Base-by-base conservation (phyloP, 1,140 invertebrate genomes). In the Diploscapter pachys region DNA sequence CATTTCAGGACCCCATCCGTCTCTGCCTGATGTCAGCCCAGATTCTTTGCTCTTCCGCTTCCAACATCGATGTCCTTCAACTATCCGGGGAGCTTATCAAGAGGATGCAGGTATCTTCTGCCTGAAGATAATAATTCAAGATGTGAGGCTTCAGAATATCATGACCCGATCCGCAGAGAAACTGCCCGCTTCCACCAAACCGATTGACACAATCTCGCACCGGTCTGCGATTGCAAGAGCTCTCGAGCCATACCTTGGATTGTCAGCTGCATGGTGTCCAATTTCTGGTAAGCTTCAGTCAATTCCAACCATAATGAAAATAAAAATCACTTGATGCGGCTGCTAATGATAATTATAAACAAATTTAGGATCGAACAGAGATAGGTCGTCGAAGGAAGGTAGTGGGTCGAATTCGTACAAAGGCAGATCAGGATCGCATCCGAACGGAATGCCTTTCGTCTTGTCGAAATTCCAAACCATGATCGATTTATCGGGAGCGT, bases 11-110 rank as follows among this genome's bases (percentile, higher is more conserved):
- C 13, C 73, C 73, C 3, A 64, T 74, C 50, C 61, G 63, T n/a
- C 56, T 74, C 2, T 74, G 73, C 31, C 31, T 31, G 31, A 31
- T 31, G 31, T 31, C 31, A 31, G 31, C 31, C 31, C 31, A 31
- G 31, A 31, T 85, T 61, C 85, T 85, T 52, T 85, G 83, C 54
- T 83, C 84, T 5, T 77, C 81, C 13, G 81, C 85, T 3, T 84
- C 84, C 8, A 79, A 85, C 71, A 76, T 85, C 4, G 83, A 85
- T 65, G 71, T 85, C 3, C 75, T 85, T 11, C 56, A 79, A 52
- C 6, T 77, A 53, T 61, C 49, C 11, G 50, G 65, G 9, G 59
- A 73, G 57, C 59, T 72, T 71, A 63, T 63, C 71, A 74, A 63
- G 13, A 52, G 63, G 76, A 79, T 79, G 57, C 67, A 68, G 63